Evolutionary conservation across 2,797 vertebrate genomes (phyloP), one percentile per base, ranked within the genome.

Genomic region (Hapalemur alaotrensis): DNA sequence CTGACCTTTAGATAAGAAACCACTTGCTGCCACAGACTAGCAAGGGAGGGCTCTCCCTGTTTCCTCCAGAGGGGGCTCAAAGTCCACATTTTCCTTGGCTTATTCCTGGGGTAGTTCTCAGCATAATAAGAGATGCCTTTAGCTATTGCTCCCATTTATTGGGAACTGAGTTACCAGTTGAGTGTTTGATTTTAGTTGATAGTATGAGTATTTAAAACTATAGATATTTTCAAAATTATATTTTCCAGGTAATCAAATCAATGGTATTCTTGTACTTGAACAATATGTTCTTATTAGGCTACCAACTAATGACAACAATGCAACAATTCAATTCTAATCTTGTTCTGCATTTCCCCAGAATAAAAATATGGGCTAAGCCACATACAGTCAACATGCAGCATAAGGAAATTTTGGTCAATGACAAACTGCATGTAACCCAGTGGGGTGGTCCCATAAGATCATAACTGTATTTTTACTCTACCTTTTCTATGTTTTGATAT

Each of bases 41-140:
- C 65, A 3, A 65, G 25, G 92, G 28, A 95, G 67, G 86, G 83
- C 76, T 85, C 20, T 61, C 57, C 59, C 41, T 81, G 57, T 46
- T 89, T 95, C 89, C 97, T 97, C 91, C 96, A 97, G 96, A 96
- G 86, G 48, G 90, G 94, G 63, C 83, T 95, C 72, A 17, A 46
- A 84, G 93, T 35, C 83, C 70, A 38, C 4, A 15, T 43, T 95
- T 96, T 88, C 69, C 80, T 38, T n/a, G 41, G 79, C 25, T 59
- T 22, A 14, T 38, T 63, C 46, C 48, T 38, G 75, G 78, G 84
- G 65, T 50, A 35, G 46, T 43, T 81, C 30, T 80, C 25, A 63
- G 54, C 8, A 67, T 4, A 2, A 23, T 4, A 46, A 72, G 7
- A 5, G 12, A 15, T 7, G 61, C n/a, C 59, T 84, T 67, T 30